These are phyloP conservation scores for Plectus sambesii DNA, from an alignment of 1,140 invertebrate genomes.

Conservation along the genomic window DNA sequence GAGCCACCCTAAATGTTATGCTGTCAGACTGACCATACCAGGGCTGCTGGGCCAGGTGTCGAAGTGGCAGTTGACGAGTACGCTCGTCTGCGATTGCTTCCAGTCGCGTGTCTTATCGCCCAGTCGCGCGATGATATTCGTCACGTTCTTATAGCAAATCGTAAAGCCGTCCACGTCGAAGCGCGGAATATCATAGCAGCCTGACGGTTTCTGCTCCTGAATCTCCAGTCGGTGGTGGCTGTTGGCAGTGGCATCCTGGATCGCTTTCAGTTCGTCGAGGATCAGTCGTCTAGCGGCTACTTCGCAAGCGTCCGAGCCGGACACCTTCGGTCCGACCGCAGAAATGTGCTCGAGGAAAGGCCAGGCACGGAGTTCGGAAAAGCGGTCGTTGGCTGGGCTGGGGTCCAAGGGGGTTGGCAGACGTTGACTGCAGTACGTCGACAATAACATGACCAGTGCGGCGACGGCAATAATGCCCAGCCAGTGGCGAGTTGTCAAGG, in stretches of 20 bases:
- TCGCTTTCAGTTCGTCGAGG: conserved; percentile 18
- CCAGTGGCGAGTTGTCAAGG: no score
- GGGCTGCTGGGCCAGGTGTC: conserved; percentile 72
- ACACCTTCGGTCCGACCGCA: conserved; percentile 21
- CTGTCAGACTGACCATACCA: conserved; percentile 46
- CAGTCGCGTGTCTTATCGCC: conserved; percentile 48
- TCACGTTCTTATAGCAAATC: conserved; percentile 46
- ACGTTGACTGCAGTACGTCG: no score
- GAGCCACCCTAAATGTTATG: conserved; percentile 8
- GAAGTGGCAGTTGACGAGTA: conserved; percentile 83
- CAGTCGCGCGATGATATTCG: conserved; percentile 64
- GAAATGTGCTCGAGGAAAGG: conserved; percentile 16
- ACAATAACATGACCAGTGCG: no score
- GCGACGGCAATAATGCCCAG: no score
- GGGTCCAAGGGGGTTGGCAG: no score
- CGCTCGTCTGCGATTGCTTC: conserved; percentile 50
- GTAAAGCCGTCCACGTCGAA: conserved; percentile 55
- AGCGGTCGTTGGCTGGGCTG: conserved; percentile 20
- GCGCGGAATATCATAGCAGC: conserved; percentile 62
- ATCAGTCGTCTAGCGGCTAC: conserved; percentile 16
- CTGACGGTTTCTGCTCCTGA: conserved; percentile 59
- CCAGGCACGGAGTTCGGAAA: conserved; percentile 19
- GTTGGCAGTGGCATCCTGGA: conserved; percentile 9
- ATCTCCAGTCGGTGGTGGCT: conserved; percentile 39
- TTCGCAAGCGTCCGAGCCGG: conserved; percentile 22